Evolutionary conservation across 2,888 invertebrate species (phyloP).

Genomic region (Baronia brevicornis): DNA sequence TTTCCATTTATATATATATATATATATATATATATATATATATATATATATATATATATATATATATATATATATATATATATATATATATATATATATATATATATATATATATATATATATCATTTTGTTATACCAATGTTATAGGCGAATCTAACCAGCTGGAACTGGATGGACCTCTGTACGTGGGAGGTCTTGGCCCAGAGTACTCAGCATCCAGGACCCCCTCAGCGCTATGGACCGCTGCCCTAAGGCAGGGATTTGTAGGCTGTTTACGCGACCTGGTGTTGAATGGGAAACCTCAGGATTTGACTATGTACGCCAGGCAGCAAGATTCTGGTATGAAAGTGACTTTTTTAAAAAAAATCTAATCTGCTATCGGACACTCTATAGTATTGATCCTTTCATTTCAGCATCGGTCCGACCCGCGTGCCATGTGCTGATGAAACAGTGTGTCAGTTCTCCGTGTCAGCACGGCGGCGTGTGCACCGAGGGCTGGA

Average conservation of each 20-base stretch:
- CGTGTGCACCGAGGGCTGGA: constrained; percentile 95
- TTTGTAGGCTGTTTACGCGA: constrained; percentile 96
- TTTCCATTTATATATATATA: too few species aligned
- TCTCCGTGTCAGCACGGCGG: constrained; percentile 94
- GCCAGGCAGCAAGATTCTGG: constrained; percentile 94
- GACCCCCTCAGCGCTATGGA: constrained; percentile 92
- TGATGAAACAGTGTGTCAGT: constrained; percentile 86
- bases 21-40: too few species aligned
- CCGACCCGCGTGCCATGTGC: constrained; percentile 89
- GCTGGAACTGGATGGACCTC: constrained; percentile 89
- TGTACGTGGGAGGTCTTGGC: constrained; percentile 93
- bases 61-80: too few species aligned
- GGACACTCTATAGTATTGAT: background rate
- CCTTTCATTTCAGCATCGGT: constrained; percentile 83
- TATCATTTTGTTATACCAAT: too few species aligned
- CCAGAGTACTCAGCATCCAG: constrained; percentile 84
- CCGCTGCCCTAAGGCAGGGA: constrained; percentile 90
- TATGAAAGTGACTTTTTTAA: constrained; percentile 39
- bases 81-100: too few species aligned
- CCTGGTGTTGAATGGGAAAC: constrained; percentile 89
- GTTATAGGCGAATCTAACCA: constrained; percentile 87
- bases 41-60: too few species aligned
- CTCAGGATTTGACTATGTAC: constrained; percentile 90
- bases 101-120: too few species aligned
- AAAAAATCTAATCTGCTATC: background rate